These are phyloP conservation scores for Suncus etruscus DNA, from an alignment of 2,113 vertebrate species.

Conservation along the genomic window DNA sequence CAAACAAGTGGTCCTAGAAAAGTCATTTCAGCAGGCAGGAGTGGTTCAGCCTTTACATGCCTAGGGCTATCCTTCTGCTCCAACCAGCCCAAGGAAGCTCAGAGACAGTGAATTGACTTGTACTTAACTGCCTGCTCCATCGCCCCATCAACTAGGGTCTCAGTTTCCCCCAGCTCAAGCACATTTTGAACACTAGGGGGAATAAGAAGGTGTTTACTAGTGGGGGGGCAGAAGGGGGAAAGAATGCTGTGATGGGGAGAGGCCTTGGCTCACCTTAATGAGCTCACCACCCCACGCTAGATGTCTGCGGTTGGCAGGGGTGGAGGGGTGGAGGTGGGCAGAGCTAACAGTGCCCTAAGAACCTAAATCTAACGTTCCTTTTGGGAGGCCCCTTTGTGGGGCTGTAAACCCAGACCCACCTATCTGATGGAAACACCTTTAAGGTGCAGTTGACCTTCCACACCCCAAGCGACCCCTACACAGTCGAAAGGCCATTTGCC, in stretches of 20 bases:
- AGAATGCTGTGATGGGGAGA: not conserved
- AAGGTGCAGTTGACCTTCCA: not conserved
- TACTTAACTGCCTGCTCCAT: not conserved
- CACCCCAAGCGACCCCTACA: not conserved
- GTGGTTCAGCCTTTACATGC: not conserved
- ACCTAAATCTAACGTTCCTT: not conserved
- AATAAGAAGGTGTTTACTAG: not conserved
- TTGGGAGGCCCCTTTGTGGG: not conserved
- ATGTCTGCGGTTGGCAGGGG: constrained; percentile 66
- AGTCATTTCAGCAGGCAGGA: not conserved
- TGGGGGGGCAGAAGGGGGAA: not conserved
- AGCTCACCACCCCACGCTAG: constrained; percentile 58
- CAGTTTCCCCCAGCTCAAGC: constrained; percentile 33
- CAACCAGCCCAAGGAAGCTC: not conserved
- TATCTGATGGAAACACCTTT: not conserved
- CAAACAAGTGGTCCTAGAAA: constrained; percentile 27
- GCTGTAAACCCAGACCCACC: constrained; percentile 34
- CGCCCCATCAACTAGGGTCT: constrained; percentile 12
- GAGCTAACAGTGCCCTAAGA: constrained; percentile 30
- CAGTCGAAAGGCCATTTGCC: constrained; percentile 55
- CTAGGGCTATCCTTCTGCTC: not conserved
- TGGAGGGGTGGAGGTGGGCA: not conserved
- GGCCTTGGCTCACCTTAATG: not conserved
- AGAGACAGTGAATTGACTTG: not conserved
- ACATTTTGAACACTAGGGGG: not conserved